Conservation (phyloP, 2,797 vertebrate genomes). For the Arctocebus calabarensis region DNA sequence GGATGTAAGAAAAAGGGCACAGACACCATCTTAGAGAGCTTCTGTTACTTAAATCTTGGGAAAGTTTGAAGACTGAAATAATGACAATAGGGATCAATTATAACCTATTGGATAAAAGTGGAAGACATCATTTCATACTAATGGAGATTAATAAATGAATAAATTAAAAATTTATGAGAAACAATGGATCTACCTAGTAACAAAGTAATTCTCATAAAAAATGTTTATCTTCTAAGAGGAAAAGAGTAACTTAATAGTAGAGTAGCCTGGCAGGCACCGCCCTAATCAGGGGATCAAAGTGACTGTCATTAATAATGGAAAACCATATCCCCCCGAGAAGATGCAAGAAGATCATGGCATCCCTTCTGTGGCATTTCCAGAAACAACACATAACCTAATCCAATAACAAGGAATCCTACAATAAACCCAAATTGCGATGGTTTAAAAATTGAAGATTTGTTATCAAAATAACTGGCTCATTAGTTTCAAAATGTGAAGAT, state of each 20-base stretch:
- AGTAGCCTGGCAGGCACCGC: background rate
- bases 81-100: background rate
- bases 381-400: background rate
- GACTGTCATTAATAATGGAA: background rate
- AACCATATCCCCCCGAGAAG: background rate
- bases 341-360: background rate
- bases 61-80: background rate
- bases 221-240: background rate
- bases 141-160: slow-evolving; percentile 11
- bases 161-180: background rate
- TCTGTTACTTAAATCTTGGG: background rate
- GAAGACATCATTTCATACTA: background rate
- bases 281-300: background rate
- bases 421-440: background rate
- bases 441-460: background rate
- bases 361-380: background rate
- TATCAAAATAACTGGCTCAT: background rate
- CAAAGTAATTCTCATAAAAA: slow-evolving; percentile 10
- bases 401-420: background rate
- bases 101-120: slow-evolving; percentile 4
- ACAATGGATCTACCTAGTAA: background rate
- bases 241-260: background rate
- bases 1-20: background rate
- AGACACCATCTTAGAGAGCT: background rate
- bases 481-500: background rate